Percentiles rank a stretch among this genome's conserved stretches.
Conservation (phyloP, 2,888 invertebrate species). For the Polymixis lichenea region DNA sequence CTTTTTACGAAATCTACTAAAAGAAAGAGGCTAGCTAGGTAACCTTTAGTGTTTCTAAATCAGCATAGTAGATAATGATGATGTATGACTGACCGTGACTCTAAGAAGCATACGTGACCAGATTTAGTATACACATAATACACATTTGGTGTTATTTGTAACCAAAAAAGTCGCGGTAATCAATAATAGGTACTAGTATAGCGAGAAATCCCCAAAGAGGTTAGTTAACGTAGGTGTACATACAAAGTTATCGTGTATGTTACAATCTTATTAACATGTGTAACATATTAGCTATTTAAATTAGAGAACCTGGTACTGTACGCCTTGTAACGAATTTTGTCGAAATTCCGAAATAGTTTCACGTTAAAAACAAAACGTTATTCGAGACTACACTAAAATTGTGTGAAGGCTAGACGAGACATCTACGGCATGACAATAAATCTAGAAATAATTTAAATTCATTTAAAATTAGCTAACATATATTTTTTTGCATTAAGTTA, state of each 20-base stretch:
- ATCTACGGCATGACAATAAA: constrained; percentile 6
- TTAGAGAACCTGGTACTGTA: constrained; percentile 11
- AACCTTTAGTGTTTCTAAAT: constrained; percentile 7
- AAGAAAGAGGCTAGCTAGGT: neutral
- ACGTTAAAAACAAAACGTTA: neutral
- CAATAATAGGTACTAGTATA: neutral
- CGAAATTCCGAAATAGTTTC: neutral
- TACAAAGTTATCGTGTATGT: constrained; percentile 24
- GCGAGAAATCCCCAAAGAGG: constrained; percentile 6
- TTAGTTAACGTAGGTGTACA: constrained; percentile 21
- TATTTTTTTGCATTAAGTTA: neutral
- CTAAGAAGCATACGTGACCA: constrained; percentile 7
- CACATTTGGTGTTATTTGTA: constrained; percentile 30
- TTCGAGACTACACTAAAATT: neutral
- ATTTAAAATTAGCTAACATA: neutral
- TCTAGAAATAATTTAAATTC: neutral
- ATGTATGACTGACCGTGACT: constrained; percentile 25
- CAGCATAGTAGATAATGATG: neutral
- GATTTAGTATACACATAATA: constrained; percentile 6
- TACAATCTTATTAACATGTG: constrained; percentile 39
- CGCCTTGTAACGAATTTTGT: neutral
- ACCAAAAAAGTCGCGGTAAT: constrained; percentile 5
- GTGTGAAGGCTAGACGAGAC: neutral
- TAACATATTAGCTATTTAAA: constrained; percentile 39
- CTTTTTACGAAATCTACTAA: neutral